phyloP scores from a whole-genome alignment of 2,797 vertebrate species.

The Lagorchestes hirsutus region DNA sequence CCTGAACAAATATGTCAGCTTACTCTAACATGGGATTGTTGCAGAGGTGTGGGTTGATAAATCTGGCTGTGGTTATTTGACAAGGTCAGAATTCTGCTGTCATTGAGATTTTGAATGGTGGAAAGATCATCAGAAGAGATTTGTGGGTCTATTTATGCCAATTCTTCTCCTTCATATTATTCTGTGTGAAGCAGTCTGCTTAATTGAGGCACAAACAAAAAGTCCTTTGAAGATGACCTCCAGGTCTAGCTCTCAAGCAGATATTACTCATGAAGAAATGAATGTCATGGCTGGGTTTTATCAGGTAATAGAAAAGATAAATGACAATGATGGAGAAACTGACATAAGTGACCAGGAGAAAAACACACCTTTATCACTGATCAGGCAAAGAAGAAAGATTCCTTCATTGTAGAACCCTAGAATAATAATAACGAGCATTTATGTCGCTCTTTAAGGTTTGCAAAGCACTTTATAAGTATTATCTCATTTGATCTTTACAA shows the following conservation, averaged over 20 bases:
- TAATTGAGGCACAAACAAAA: conserved; percentile 54
- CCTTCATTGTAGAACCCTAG: neutral
- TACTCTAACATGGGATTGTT: conserved; percentile 49
- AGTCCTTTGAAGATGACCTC: conserved; percentile 41
- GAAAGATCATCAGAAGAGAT: conserved; percentile 43
- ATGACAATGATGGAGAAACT: conserved; percentile 36
- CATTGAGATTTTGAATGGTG: conserved; percentile 53
- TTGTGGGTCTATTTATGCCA: conserved; percentile 42
- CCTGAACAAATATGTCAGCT: conserved; percentile 33
- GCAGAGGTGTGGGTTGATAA: conserved; percentile 58
- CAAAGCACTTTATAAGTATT: neutral
- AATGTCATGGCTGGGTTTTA: conserved; percentile 59
- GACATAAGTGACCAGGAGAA: neutral
- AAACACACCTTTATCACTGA: conserved; percentile 27
- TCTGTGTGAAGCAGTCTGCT: conserved; percentile 57
- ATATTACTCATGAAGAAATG: conserved; percentile 58
- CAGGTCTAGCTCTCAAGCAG: conserved; percentile 36
- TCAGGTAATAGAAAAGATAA: conserved; percentile 49
- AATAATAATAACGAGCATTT: neutral
- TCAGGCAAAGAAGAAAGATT: neutral
- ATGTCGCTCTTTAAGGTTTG: neutral
- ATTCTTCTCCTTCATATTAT: neutral
- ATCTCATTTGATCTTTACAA: neutral
- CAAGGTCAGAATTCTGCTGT: neutral
- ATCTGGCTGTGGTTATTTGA: conserved; percentile 44